Percentiles rank a stretch among this genome's conserved stretches.
These are phyloP conservation scores for Tylochromis polylepis DNA, from an alignment of 2,113 vertebrate genomes.

Conservation along the genomic window DNA sequence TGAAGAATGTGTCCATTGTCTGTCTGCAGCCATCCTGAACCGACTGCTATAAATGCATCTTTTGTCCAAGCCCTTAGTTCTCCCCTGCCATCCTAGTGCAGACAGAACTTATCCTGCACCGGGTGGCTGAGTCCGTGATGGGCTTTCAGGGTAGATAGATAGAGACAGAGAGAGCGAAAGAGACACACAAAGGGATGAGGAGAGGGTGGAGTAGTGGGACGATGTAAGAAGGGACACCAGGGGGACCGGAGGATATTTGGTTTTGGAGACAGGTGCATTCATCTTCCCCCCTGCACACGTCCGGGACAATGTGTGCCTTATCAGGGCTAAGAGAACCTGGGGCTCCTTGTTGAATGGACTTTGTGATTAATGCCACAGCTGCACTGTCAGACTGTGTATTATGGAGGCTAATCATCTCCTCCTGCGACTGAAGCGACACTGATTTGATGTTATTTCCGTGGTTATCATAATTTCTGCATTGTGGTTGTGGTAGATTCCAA, in stretches of 20 bases:
- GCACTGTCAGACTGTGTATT: constrained; percentile 29
- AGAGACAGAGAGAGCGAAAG: background rate
- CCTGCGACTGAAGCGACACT: constrained; percentile 27
- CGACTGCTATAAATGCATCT: constrained; percentile 72
- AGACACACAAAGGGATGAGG: constrained; percentile 2
- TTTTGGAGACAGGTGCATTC: constrained; percentile 79
- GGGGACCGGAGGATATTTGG: constrained; percentile 74
- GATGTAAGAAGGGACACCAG: constrained; percentile 10
- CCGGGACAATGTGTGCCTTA: constrained; percentile 66
- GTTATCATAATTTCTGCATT: constrained; percentile 42
- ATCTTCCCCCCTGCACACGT: constrained; percentile 68
- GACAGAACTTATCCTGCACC: constrained; percentile 68
- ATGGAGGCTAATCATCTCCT: constrained; percentile 54
- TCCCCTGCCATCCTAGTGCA: constrained; percentile 58
- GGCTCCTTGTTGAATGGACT: constrained; percentile 52
- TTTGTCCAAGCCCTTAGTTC: constrained; percentile 51
- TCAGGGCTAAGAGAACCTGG: constrained; percentile 36
- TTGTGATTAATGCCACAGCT: constrained; percentile 73
- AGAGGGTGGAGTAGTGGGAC: background rate
- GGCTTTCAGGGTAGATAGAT: constrained; percentile 57
- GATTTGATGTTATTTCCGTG: constrained; percentile 43
- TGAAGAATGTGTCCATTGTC: constrained; percentile 80
- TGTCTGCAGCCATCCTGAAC: constrained; percentile 70
- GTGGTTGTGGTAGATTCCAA: background rate
- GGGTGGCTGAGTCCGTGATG: constrained; percentile 58